Conservation (phyloP, 1,140 invertebrate genomes). For the Limonius californicus region DNA sequence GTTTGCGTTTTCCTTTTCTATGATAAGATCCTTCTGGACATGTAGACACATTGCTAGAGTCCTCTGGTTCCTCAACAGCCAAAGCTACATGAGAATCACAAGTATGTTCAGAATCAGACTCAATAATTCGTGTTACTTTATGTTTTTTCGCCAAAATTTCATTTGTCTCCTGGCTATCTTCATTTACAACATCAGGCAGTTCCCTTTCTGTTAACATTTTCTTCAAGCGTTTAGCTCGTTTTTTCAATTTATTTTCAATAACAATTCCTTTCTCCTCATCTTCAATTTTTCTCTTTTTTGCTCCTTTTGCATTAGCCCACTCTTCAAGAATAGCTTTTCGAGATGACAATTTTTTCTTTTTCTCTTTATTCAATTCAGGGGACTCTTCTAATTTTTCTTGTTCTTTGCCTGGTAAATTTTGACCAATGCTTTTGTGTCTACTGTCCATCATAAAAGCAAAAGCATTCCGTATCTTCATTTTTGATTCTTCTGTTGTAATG, state of each 20-base stretch:
- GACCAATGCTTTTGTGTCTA: constrained; percentile 57
- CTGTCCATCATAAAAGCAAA: constrained; percentile 62
- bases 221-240: constrained; percentile 54
- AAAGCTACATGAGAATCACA: no score
- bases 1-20: no score
- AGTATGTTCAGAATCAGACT: not conserved
- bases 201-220: constrained; percentile 43
- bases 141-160: not conserved
- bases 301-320: constrained; percentile 56
- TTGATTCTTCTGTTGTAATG: no score
- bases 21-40: no score
- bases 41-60: no score
- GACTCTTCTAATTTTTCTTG: constrained; percentile 31
- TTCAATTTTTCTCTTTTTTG: constrained; percentile 53
- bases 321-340: constrained; percentile 54
- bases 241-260: constrained; percentile 54
- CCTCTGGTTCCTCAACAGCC: not conserved
- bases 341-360: constrained; percentile 48
- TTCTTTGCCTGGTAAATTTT: constrained; percentile 57
- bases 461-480: constrained; percentile 48
- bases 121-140: not conserved
- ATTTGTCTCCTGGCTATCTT: not conserved
- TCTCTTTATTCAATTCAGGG: constrained; percentile 27
- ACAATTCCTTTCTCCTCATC: constrained; percentile 49
- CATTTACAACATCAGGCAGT: not conserved